Evolutionary conservation across 2,113 vertebrate genomes (phyloP).

Genomic region (Oncorhynchus clarkii): DNA sequence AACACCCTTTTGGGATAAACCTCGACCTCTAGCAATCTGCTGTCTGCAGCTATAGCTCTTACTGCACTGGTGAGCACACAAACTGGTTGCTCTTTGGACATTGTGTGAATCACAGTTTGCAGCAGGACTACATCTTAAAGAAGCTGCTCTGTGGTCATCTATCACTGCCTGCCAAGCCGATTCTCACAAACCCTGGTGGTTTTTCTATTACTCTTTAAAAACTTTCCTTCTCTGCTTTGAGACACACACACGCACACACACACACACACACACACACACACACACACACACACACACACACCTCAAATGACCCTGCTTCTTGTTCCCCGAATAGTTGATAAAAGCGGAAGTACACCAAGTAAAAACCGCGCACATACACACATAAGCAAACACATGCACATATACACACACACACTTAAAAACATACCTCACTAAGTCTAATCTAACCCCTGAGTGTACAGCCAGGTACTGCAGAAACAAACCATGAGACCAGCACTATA

Average conservation of each 20-base stretch:
- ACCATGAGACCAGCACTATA: neutral
- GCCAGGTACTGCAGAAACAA: neutral
- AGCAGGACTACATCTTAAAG: conserved; percentile 33
- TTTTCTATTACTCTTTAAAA: neutral
- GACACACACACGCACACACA: neutral
- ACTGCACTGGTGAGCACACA: conserved; percentile 24
- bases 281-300: conserved; percentile 1
- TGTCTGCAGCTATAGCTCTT: conserved; percentile 38
- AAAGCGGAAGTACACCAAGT: neutral
- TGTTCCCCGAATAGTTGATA: neutral
- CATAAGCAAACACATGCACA: conserved; percentile 16
- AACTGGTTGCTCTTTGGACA: conserved; percentile 10
- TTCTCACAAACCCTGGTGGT: conserved; percentile 22
- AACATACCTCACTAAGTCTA: neutral
- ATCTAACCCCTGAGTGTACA: neutral
- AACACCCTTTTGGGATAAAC: neutral
- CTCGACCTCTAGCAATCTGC: neutral
- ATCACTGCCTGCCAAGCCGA: conserved; percentile 49
- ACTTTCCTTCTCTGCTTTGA: neutral
- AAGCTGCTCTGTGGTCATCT: conserved; percentile 33
- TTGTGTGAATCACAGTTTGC: neutral
- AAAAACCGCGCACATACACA: neutral
- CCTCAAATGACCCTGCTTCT: neutral
- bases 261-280: neutral
- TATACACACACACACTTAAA: neutral